Conservation (phyloP, 1,140 invertebrate genomes). For the Idris sp. region DNA sequence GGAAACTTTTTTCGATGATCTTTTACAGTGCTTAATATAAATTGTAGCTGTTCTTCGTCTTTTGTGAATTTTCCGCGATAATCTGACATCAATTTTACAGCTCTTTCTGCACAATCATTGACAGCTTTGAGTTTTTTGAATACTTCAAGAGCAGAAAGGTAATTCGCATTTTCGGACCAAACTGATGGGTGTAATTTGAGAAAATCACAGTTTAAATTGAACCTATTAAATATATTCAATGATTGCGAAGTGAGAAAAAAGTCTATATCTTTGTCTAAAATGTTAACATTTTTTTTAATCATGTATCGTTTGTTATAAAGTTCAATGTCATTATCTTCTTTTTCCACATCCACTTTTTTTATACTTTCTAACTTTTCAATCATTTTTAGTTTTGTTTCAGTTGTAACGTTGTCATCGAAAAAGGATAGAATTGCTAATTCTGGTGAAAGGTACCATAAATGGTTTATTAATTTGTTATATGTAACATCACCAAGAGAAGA, state of each 20-base stretch:
- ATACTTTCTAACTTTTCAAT: conserved; percentile 22
- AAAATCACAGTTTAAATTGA: conserved; percentile 31
- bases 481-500: conserved; percentile 28
- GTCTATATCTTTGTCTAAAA: conserved; percentile 19
- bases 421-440: conserved; percentile 46
- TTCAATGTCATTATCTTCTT: not conserved
- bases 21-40: no score
- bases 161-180: no score
- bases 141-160: no score
- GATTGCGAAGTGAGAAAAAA: conserved; percentile 26
- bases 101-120: no score
- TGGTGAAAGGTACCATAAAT: conserved; percentile 50
- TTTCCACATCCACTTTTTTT: not conserved
- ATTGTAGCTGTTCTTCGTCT: no score
- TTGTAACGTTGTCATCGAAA: conserved; percentile 44
- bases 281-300: not conserved
- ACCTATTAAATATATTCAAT: conserved; percentile 36
- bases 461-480: conserved; percentile 35
- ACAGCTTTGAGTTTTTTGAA: no score
- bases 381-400: conserved; percentile 53
- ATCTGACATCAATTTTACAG: no score
- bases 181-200: not conserved
- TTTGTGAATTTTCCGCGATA: no score
- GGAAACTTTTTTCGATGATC: no score
- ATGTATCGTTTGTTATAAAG: conserved; percentile 8